phyloP scores from a whole-genome alignment of 2,888 invertebrate genomes.

The Mellilla xanthometata region DNA sequence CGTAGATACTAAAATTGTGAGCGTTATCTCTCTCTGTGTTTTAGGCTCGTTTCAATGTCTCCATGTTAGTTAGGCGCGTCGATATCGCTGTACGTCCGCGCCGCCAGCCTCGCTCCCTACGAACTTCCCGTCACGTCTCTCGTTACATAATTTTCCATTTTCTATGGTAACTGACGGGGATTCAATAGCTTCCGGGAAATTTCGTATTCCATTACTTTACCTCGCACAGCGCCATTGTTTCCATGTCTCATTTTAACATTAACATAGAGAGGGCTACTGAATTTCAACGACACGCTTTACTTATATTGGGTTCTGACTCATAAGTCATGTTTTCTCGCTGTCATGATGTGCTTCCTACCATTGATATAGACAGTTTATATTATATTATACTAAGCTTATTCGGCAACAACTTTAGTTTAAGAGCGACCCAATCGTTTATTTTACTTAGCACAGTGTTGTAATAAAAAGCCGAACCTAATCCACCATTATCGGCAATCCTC shows the following conservation, averaged over 20 bases:
- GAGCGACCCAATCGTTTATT: no score
- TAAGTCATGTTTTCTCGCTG: no score
- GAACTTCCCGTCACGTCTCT: neutral
- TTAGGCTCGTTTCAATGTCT: slow-evolving; percentile 20
- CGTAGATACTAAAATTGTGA: slow-evolving; percentile 36
- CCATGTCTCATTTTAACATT: neutral
- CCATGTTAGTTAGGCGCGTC: slow-evolving; percentile 10
- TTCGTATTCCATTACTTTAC: neutral
- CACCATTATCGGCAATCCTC: slow-evolving; percentile 10
- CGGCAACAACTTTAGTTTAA: no score
- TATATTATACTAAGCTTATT: no score
- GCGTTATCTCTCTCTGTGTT: slow-evolving; percentile 25
- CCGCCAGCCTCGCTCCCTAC: neutral
- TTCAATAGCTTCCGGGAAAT: neutral
- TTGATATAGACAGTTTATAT: no score
- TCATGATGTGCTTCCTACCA: no score
- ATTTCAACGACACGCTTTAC: no score
- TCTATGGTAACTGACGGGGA: neutral
- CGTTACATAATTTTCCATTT: slow-evolving; percentile 3
- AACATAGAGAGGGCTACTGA: neutral
- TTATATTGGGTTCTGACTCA: no score
- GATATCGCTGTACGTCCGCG: neutral
- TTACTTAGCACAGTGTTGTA: no score
- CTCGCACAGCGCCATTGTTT: neutral
- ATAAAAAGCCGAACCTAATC: no score